Conservation (phyloP, 2,113 vertebrate genomes). For the Chlamydotis undulata region DNA sequence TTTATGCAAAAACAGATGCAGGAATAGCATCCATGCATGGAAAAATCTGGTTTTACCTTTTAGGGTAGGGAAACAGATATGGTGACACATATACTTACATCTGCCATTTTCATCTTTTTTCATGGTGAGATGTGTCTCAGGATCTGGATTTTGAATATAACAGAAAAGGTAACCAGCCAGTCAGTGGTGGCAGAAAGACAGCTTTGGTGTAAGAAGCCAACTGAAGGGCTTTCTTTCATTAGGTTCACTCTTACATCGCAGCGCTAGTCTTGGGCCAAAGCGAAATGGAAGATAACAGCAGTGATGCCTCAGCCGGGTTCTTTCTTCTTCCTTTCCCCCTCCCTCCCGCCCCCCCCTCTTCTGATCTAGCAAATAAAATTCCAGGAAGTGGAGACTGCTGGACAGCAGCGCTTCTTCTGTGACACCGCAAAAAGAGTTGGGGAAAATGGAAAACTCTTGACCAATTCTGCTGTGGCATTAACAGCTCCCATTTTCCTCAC, state of each 20-base stretch:
- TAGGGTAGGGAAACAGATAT: neutral
- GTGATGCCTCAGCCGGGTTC: neutral
- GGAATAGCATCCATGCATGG: neutral
- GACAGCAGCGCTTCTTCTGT: neutral
- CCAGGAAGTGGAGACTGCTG: neutral
- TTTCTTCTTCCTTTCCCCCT: neutral
- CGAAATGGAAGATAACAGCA: neutral
- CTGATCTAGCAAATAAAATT: neutral
- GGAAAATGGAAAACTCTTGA: neutral
- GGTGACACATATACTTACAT: neutral
- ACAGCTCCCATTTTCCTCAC: neutral
- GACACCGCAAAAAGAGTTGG: neutral
- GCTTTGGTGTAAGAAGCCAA: neutral
- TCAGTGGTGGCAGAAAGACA: neutral
- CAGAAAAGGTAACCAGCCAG: neutral
- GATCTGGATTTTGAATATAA: neutral
- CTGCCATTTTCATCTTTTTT: neutral
- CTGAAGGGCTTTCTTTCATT: neutral
- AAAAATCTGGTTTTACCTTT: neutral
- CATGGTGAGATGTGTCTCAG: neutral
- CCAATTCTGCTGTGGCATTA: neutral
- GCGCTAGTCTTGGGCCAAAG: neutral
- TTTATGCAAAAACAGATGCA: neutral
- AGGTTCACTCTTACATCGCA: neutral
- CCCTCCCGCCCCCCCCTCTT: neutral